Percentiles rank a stretch among this genome's conserved stretches.
Conservation (phyloP, 2,888 invertebrate genomes). For the Pyrochroa serraticornis region DNA sequence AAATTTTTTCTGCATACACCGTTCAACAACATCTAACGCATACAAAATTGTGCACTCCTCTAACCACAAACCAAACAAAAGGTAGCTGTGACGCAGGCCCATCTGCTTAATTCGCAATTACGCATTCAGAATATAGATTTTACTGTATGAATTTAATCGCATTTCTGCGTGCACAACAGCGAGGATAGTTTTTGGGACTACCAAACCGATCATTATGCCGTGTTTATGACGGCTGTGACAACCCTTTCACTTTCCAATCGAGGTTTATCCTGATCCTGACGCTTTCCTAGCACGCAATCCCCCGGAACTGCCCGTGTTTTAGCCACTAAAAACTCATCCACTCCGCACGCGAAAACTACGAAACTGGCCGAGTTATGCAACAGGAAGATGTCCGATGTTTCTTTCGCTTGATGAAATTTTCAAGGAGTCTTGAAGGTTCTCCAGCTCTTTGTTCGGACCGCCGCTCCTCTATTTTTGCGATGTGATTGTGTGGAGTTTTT, state of each 20-base stretch:
- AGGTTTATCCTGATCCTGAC: slow-evolving; percentile 6
- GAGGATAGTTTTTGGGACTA: background rate
- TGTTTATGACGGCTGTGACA: slow-evolving; percentile 11
- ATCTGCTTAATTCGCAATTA: no score
- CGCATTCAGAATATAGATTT: no score
- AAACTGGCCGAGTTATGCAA: slow-evolving; percentile 11
- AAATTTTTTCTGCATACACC: no score
- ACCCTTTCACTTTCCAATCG: slow-evolving; percentile 8
- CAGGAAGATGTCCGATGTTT: background rate
- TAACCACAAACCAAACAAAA: no score
- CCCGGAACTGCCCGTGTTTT: slow-evolving; percentile 17
- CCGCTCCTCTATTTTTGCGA: background rate
- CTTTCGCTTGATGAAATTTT: background rate
- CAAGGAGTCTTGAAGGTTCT: background rate
- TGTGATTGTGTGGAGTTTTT: background rate
- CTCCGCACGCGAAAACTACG: slow-evolving; percentile 10
- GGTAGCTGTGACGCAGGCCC: no score
- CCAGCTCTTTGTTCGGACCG: slow-evolving; percentile 10
- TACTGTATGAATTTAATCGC: background rate
- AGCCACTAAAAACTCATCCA: slow-evolving; percentile 9
- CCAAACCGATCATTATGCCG: background rate
- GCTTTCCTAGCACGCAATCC: slow-evolving; percentile 8
- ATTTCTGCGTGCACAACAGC: background rate
- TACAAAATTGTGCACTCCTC: no score
- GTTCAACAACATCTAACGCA: no score